phyloP scores from a whole-genome alignment of 2,113 vertebrate species.

The Hippocampus zosterae region DNA sequence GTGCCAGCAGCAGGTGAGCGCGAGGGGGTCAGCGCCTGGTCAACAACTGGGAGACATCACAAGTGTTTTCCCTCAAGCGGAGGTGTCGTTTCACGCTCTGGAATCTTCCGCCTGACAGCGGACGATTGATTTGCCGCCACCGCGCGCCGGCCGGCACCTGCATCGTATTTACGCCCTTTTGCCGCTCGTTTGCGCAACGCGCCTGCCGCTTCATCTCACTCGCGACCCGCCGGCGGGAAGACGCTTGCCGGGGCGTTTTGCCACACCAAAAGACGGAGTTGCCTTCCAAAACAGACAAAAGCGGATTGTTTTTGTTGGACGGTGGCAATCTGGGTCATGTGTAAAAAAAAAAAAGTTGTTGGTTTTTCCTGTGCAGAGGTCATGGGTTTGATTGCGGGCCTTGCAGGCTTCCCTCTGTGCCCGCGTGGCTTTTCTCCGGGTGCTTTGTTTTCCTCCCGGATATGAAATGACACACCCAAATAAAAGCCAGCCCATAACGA shows the following conservation, averaged over 20 bases:
- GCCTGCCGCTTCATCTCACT: not conserved
- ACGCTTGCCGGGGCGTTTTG: not conserved
- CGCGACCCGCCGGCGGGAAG: not conserved
- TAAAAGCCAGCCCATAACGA: too few relatives aligned
- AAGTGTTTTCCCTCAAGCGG: slow-evolving; percentile 1
- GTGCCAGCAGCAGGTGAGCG: not conserved
- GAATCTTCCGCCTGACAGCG: not conserved
- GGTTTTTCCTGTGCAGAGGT: too few relatives aligned
- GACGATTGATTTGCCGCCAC: slow-evolving; percentile 1
- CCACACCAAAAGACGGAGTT: too few relatives aligned
- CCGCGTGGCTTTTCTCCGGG: too few relatives aligned
- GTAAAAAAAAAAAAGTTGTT: too few relatives aligned
- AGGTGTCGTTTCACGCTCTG: slow-evolving; percentile 1
- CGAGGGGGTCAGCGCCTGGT: not conserved
- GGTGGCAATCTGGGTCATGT: too few relatives aligned
- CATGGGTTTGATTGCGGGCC: too few relatives aligned
- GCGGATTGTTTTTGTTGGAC: too few relatives aligned
- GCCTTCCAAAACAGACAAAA: too few relatives aligned
- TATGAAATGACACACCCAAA: too few relatives aligned
- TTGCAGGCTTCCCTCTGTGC: too few relatives aligned
- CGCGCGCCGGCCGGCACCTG: not conserved
- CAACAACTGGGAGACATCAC: slow-evolving; percentile 3
- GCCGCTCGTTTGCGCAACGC: not conserved
- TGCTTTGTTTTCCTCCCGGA: too few relatives aligned
- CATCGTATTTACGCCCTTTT: not conserved